Evolutionary conservation across 2,888 invertebrate species (phyloP).

Genomic region (Thereva unica): DNA sequence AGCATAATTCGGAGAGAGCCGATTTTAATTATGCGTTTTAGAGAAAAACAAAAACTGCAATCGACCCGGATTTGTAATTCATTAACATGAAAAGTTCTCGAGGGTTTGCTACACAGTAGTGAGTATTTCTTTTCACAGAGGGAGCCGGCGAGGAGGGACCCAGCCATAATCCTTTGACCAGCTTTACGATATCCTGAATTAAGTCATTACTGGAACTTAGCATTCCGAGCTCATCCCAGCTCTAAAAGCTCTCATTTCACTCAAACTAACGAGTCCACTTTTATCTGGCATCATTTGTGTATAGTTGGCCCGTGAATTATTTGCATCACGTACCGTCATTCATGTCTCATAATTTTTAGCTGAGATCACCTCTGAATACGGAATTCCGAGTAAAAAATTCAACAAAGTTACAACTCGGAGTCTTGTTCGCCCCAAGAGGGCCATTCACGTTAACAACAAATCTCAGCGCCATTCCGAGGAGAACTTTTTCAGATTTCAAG

Average conservation of each 20-base stretch:
- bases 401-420: constrained; percentile 32
- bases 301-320: constrained; percentile 38
- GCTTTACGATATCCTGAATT: too few relatives aligned
- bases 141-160: too few relatives aligned
- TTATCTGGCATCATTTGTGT: constrained; percentile 32
- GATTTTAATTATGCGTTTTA: too few relatives aligned
- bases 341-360: constrained; percentile 45
- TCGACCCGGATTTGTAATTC: too few relatives aligned
- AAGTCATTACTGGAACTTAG: constrained; percentile 5
- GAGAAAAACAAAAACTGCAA: too few relatives aligned
- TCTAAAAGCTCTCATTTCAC: constrained; percentile 29
- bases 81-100: too few relatives aligned
- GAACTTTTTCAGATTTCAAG: constrained; percentile 24
- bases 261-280: constrained; percentile 34
- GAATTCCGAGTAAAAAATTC: constrained; percentile 20
- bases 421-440: constrained; percentile 20
- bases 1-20: too few relatives aligned
- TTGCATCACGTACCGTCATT: constrained; percentile 45
- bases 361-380: constrained; percentile 33
- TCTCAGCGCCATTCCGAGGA: constrained; percentile 17
- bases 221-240: constrained; percentile 12
- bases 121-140: too few relatives aligned
- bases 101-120: too few relatives aligned
- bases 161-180: too few relatives aligned
- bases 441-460: constrained; percentile 31